phyloP scores from a whole-genome alignment of 2,888 invertebrate species.

The Harmothoe impar region DNA sequence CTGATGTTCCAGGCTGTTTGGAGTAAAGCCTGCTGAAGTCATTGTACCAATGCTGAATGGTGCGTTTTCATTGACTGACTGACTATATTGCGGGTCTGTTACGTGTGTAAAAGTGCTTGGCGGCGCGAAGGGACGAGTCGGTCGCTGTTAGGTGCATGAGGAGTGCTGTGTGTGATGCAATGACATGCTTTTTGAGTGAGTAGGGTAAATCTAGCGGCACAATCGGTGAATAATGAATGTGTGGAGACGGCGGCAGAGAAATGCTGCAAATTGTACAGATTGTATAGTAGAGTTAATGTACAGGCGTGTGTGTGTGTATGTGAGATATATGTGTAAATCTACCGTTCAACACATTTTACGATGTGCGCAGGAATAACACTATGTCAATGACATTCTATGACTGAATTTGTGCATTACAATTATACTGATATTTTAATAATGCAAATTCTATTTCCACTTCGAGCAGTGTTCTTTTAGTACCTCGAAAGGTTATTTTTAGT shows the following conservation, averaged over 20 bases:
- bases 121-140: not conserved
- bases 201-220: not conserved
- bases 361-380: not conserved
- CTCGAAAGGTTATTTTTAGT: not conserved
- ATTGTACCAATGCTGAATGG: too few species aligned
- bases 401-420: not conserved
- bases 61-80: too few species aligned
- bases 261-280: constrained; percentile 29
- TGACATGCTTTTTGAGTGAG: not conserved
- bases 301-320: constrained; percentile 36
- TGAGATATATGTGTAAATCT: not conserved
- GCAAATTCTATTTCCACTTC: not conserved
- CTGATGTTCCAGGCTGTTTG: too few species aligned
- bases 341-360: not conserved
- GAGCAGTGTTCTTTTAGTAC: not conserved
- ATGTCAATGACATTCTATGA: not conserved
- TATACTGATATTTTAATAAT: not conserved
- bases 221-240: not conserved
- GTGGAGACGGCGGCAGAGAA: not conserved
- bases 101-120: too few species aligned
- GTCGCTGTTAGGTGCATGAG: not conserved
- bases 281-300: constrained; percentile 51
- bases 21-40: too few species aligned
- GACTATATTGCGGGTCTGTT: too few species aligned
- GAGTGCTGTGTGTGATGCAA: not conserved